Conservation (phyloP, 2,888 invertebrate genomes). For the Mechanitis mazaeus region DNA sequence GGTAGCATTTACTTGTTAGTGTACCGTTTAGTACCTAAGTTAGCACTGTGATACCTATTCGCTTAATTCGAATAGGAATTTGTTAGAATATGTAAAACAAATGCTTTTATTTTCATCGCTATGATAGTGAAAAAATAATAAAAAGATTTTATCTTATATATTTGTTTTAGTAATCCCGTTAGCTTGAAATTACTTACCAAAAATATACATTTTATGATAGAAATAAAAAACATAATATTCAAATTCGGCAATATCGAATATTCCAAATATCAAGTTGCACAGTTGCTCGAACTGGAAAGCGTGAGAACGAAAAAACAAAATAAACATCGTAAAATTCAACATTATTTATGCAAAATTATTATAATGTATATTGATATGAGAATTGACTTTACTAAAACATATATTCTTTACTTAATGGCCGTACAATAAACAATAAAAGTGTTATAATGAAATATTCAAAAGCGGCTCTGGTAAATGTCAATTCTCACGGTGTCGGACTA, state of each 20-base stretch:
- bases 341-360: constrained; percentile 12
- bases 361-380: background rate
- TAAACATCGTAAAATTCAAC: constrained; percentile 11
- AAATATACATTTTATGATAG: background rate
- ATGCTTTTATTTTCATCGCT: constrained; percentile 24
- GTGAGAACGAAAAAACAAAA: constrained; percentile 17
- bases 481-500: constrained; percentile 40
- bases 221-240: constrained; percentile 2
- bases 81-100: constrained; percentile 30
- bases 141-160: constrained; percentile 21
- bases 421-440: constrained; percentile 33
- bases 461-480: constrained; percentile 37
- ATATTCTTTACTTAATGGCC: constrained; percentile 6
- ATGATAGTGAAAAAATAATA: constrained; percentile 27
- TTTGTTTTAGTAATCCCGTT: constrained; percentile 21
- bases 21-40: constrained; percentile 56
- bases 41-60: constrained; percentile 55
- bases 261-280: constrained; percentile 12
- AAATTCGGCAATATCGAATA: constrained; percentile 11
- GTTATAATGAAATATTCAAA: constrained; percentile 45
- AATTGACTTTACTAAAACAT: background rate
- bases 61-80: constrained; percentile 39
- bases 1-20: constrained; percentile 54
- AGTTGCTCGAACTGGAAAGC: constrained; percentile 14
- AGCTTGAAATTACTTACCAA: background rate